Evolutionary conservation across 53 echinoderm and acorn worm species (phyloP).

Genomic region (Antedon mediterranea): DNA sequence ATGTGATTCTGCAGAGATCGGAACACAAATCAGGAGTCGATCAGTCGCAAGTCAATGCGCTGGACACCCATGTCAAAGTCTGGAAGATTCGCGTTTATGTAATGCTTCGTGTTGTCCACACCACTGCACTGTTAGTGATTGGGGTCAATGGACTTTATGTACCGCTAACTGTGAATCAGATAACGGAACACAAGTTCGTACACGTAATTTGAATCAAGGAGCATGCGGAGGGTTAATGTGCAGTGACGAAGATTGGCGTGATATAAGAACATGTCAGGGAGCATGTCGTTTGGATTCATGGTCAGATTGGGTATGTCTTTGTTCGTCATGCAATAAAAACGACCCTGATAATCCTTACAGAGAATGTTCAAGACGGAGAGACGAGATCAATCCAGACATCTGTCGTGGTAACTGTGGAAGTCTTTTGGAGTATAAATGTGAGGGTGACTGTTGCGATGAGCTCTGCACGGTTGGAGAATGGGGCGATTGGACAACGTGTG

Average conservation of each 20-base stretch:
- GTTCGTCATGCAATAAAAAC: background rate
- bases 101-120: background rate
- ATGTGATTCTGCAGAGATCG: background rate
- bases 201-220: background rate
- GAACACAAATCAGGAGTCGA: background rate
- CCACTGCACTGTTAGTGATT: background rate
- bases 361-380: background rate
- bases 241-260: background rate
- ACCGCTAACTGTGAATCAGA: background rate
- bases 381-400: background rate
- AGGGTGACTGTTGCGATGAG: background rate
- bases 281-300: background rate
- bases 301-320: background rate
- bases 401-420: background rate
- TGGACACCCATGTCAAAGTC: background rate
- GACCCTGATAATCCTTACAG: background rate
- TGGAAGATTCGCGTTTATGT: background rate
- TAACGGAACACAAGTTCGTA: background rate
- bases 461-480: background rate
- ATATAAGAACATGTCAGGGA: background rate
- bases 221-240: background rate
- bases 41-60: background rate
- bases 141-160: background rate
- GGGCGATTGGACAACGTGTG: background rate
- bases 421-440: background rate